These are phyloP conservation scores for Plecturocebus donacophilus DNA, from an alignment of 2,113 vertebrate genomes.

Conservation along the genomic window DNA sequence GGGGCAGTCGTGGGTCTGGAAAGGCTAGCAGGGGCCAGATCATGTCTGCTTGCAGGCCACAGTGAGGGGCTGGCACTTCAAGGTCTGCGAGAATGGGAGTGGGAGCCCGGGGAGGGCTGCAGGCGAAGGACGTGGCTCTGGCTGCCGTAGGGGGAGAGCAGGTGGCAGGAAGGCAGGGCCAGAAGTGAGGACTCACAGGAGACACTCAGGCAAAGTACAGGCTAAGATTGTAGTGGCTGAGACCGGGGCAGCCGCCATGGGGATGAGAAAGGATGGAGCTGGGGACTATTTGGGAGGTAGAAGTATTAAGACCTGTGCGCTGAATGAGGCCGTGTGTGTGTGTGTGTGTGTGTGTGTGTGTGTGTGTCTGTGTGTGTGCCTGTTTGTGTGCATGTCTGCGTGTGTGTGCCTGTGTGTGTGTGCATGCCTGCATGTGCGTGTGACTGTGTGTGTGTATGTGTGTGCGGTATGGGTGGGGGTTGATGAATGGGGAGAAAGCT, in stretches of 20 bases:
- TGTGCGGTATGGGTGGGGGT: background rate
- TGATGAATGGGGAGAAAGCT: background rate
- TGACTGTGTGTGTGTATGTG: background rate
- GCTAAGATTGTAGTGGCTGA: background rate
- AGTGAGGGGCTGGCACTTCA: background rate
- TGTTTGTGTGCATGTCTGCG: background rate
- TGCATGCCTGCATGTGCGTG: background rate
- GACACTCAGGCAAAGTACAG: background rate
- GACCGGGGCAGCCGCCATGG: background rate
- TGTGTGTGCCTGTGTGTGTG: background rate
- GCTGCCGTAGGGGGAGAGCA: background rate
- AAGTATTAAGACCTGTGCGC: background rate
- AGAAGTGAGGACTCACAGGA: background rate
- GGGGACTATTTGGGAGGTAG: background rate
- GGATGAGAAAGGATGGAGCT: background rate
- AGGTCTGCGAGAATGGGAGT: too few species aligned
- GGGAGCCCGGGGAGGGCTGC: fast-evolving
- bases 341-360: background rate
- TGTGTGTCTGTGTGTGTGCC: background rate
- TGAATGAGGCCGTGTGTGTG: background rate
- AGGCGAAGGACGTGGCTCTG: background rate
- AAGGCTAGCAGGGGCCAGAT: background rate
- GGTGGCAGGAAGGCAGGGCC: background rate
- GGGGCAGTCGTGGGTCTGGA: background rate
- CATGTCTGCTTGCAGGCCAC: background rate